phyloP scores from a whole-genome alignment of 2,113 vertebrate genomes.

The Ciconia boyciana region DNA sequence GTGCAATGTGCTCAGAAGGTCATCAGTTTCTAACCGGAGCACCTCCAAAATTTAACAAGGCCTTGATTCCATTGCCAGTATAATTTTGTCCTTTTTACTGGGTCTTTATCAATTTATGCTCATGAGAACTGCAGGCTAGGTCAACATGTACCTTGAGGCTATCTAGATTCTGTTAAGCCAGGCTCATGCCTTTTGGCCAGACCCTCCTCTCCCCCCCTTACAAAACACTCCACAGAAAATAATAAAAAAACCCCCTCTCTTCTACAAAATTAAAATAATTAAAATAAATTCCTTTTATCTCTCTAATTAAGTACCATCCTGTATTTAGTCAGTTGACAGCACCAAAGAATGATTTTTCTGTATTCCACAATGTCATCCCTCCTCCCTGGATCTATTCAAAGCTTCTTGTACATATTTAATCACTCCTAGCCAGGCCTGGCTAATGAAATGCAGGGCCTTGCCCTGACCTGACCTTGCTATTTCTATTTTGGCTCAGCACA shows the following conservation, averaged over 20 bases:
- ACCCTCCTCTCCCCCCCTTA: neutral
- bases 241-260: neutral
- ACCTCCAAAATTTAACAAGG: neutral
- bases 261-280: conserved; percentile 68
- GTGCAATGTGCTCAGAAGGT: neutral
- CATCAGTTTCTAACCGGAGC: neutral
- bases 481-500: conserved; percentile 75
- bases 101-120: neutral
- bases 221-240: neutral
- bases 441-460: conserved; percentile 77
- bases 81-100: conserved; percentile 2
- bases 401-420: conserved; percentile 73
- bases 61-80: neutral
- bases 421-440: conserved; percentile 63
- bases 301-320: conserved; percentile 62
- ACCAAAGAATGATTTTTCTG: conserved; percentile 73
- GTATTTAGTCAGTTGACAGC: conserved; percentile 58
- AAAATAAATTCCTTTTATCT: conserved; percentile 68
- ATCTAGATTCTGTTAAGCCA: conserved; percentile 10
- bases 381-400: conserved; percentile 70
- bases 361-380: conserved; percentile 59
- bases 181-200: neutral
- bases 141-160: neutral
- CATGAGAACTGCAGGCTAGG: neutral
- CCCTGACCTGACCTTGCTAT: conserved; percentile 75